Conservation (phyloP, 2,797 vertebrate genomes). For the Orientallactaga sibirica region DNA sequence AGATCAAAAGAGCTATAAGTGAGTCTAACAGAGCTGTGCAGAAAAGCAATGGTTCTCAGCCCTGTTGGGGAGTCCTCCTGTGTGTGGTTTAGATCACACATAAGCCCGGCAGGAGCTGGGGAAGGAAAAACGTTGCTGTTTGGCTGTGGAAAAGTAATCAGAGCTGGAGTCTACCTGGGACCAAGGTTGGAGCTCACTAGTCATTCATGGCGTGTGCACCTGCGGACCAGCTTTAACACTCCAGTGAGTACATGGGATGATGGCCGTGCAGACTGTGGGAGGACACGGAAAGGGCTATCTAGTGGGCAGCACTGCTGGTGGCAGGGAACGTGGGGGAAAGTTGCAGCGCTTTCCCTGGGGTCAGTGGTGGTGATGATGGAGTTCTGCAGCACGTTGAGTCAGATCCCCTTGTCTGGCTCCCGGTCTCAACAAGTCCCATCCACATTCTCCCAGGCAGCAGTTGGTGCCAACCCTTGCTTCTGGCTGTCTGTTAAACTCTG, state of each 20-base stretch:
- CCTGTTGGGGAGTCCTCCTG: not conserved
- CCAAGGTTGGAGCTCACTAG: not conserved
- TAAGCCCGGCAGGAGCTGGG: not conserved
- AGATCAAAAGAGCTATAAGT: not conserved
- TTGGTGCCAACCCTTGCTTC: not conserved
- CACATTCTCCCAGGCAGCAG: not conserved
- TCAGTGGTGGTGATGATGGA: not conserved
- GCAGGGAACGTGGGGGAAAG: too few relatives aligned
- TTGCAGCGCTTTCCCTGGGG: not conserved
- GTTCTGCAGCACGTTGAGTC: not conserved
- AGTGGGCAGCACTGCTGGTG: not conserved
- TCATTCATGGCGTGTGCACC: not conserved
- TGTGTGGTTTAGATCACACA: not conserved
- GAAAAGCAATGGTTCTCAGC: not conserved
- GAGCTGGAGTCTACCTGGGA: not conserved
- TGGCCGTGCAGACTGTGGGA: not conserved
- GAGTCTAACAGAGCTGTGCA: not conserved
- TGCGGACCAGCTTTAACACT: not conserved
- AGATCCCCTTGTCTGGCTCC: not conserved
- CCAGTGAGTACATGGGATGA: not conserved
- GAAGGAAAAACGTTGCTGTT: not conserved
- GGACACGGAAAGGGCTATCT: not conserved
- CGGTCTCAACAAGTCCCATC: not conserved
- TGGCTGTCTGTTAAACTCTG: not conserved
- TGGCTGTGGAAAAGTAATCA: not conserved